Base-by-base conservation (phyloP, 2,888 invertebrate species). In the Steinernema scapterisci region DNA sequence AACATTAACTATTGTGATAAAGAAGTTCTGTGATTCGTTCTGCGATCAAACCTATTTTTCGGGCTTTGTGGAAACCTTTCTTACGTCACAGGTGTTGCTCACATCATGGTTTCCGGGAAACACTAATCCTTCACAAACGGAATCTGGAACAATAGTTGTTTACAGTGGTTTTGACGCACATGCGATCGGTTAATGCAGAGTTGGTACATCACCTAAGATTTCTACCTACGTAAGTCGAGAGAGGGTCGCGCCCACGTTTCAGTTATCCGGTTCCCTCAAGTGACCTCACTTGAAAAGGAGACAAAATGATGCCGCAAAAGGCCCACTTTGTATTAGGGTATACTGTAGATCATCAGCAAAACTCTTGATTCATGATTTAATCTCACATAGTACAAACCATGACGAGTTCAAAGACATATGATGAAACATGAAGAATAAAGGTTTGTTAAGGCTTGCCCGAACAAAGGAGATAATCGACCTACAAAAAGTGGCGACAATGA, bases 131-230 rank as follows among this genome's bases (percentile, higher is more conserved):
- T 54, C 9, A 9, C 23, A 25, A 63, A 25, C 63, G 63, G 63
- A 31, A 63, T 52, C 25, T 31, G 25, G 63, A 27, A 63, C 63
- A 63, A 63, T 63, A 13, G 63, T 7, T 63, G 63, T 63, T 63
- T 63, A 27, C 16, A 25, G 19, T 27, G 13, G 11, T 23, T 2
- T 25, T 63, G 63, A 63, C 63, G 63, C 63, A 63, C 25, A 6
- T 25, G 21, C 1, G 25, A 38, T 27, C 63, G 63, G 7, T 6
- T 63, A 63, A 63, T 63, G 63, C 31, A 63, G 63, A 16, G 11
- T 5, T 5, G 63, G 63, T 16, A 13, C 63, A 27, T 6, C 63
- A 63, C 63, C 31, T 25, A 13, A 31, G 63, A 2, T n/a, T 19
- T 13, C 5, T 5, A 7, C 48, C 13, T 38, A 38, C 38, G 38